Conservation (phyloP, 2,797 vertebrate species). For the Sebastes vulpes region DNA sequence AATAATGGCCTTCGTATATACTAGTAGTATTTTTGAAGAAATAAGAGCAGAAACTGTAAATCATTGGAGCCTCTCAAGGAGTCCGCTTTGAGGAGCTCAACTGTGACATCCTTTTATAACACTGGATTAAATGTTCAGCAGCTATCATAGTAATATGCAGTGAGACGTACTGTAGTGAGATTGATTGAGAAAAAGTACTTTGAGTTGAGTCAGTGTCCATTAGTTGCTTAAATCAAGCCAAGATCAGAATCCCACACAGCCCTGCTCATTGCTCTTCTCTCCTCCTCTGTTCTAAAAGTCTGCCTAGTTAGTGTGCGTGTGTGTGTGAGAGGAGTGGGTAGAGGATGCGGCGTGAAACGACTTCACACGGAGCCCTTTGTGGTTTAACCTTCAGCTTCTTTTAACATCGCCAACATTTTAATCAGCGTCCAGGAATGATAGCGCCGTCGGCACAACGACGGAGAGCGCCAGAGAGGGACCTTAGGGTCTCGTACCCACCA, state of each 20-base stretch:
- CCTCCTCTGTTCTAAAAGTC: background rate
- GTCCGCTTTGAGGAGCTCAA: background rate
- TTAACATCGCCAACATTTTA: slow-evolving; percentile 80
- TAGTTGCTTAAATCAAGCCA: slow-evolving; percentile 14
- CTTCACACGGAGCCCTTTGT: slow-evolving; percentile 62
- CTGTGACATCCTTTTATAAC: background rate
- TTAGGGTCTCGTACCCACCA: slow-evolving; percentile 54
- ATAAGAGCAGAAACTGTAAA: background rate
- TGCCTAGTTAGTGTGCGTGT: background rate
- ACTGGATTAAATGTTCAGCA: background rate
- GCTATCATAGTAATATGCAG: background rate
- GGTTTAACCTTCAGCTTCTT: slow-evolving; percentile 83
- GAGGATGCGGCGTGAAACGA: slow-evolving; percentile 18
- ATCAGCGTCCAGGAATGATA: slow-evolving; percentile 76
- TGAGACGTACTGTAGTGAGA: background rate
- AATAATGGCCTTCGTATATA: background rate
- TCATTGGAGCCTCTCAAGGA: background rate
- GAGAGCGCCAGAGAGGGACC: slow-evolving; percentile 59
- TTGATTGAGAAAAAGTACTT: slow-evolving; percentile 3
- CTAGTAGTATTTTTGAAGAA: background rate
- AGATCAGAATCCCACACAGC: slow-evolving; percentile 9
- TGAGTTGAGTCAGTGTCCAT: background rate
- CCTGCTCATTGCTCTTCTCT: background rate
- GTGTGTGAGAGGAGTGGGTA: background rate
- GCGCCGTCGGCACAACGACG: slow-evolving; percentile 67